phyloP scores from a whole-genome alignment of 92 coral and sea anemone species.

The Pocillopora meandrina region DNA sequence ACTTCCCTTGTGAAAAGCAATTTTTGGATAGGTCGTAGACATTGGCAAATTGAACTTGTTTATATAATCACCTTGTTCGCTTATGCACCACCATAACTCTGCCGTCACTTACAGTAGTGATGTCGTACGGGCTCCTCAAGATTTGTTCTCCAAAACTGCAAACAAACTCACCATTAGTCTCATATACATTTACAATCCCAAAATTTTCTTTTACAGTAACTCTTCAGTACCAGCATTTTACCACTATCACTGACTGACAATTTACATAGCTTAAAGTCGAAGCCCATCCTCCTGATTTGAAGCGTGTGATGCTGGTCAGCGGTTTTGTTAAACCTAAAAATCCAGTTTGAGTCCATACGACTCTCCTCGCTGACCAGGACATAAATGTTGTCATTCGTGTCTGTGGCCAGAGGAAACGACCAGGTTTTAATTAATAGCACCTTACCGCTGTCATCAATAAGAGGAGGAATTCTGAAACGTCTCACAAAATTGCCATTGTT shows the following conservation, averaged over 20 bases:
- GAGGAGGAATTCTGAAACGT: conserved; percentile 7
- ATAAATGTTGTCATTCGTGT: background rate
- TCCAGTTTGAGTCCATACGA: background rate
- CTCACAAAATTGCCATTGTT: conserved; percentile 38
- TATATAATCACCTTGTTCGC: too few relatives aligned
- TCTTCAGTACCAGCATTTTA: background rate
- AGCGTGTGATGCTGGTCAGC: background rate
- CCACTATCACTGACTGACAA: background rate
- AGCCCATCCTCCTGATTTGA: background rate
- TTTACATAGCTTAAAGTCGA: background rate
- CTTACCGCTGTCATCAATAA: background rate
- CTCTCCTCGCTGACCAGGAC: background rate
- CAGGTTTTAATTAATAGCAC: too few relatives aligned
- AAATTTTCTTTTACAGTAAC: too few relatives aligned
- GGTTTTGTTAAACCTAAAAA: background rate
- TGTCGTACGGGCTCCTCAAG: too few relatives aligned
- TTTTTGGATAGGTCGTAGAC: background rate
- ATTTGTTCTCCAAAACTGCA: too few relatives aligned
- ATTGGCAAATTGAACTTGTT: background rate
- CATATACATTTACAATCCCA: background rate
- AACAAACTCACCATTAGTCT: background rate
- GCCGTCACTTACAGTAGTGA: too few relatives aligned
- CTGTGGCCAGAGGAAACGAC: too few relatives aligned
- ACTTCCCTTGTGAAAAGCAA: conserved; percentile 11
- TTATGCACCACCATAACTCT: background rate